Conservation (phyloP, 2,113 vertebrate genomes). For the Terrapene triunguis region DNA sequence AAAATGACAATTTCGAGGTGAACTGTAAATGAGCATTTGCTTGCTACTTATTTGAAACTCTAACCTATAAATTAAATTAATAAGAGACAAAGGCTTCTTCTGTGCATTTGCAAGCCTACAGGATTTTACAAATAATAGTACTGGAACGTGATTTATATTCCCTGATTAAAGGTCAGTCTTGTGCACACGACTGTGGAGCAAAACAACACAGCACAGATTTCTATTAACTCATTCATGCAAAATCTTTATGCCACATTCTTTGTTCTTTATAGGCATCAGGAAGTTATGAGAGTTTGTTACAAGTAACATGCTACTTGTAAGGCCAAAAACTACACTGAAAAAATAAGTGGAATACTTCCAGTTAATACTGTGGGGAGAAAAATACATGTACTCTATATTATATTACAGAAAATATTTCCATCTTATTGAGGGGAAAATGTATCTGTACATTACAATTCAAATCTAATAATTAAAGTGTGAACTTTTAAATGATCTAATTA, state of each 20-base stretch:
- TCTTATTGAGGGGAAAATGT: background rate
- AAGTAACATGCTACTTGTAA: background rate
- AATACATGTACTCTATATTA: background rate
- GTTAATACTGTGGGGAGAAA: accelerated
- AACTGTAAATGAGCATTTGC: constrained; percentile 69
- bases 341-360: background rate
- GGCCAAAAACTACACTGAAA: background rate
- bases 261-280: background rate
- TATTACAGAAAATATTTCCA: background rate
- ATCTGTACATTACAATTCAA: background rate
- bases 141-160: constrained; percentile 82
- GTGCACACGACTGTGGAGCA: constrained; percentile 62
- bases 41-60: constrained; percentile 73
- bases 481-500: background rate
- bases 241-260: accelerated
- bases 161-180: constrained; percentile 77
- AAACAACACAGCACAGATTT: constrained; percentile 25
- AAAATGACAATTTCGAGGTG: constrained; percentile 50
- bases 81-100: constrained; percentile 78
- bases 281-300: background rate
- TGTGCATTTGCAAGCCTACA: constrained; percentile 72
- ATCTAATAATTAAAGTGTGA: accelerated
- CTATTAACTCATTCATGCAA: constrained; percentile 61
- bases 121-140: constrained; percentile 79
- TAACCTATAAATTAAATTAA: constrained; percentile 80